Conservation (phyloP, 1,140 invertebrate genomes). For the Arctopsyche grandis region DNA sequence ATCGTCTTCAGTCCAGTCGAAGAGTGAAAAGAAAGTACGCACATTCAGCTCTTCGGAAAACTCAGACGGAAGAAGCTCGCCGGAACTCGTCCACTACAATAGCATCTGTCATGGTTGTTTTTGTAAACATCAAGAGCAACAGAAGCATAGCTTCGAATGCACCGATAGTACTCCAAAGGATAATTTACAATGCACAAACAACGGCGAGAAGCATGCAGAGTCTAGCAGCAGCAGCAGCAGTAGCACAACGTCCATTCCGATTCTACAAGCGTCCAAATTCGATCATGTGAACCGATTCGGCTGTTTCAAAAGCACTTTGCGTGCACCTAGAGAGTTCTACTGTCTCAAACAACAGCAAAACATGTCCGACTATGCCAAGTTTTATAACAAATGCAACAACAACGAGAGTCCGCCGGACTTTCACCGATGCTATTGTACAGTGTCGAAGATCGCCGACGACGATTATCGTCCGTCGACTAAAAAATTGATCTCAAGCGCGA, state of each 20-base stretch:
- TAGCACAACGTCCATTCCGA: conserved; percentile 64
- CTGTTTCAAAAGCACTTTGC: conserved; percentile 58
- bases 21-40: conserved; percentile 37
- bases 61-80: conserved; percentile 32
- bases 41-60: conserved; percentile 24
- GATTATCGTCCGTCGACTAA: conserved; percentile 58
- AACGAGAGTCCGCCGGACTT: neutral
- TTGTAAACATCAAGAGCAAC: neutral
- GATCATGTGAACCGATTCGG: conserved; percentile 63
- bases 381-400: neutral
- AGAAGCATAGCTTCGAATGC: neutral
- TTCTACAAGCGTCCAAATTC: conserved; percentile 64
- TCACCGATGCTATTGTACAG: conserved; percentile 18
- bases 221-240: conserved; percentile 28
- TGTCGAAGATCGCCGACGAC: conserved; percentile 52
- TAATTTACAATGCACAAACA: neutral
- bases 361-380: too few species aligned
- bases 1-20: conserved; percentile 21
- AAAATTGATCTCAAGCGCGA: conserved; percentile 60
- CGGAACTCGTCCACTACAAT: conserved; percentile 40
- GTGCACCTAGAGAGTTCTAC: conserved; percentile 43
- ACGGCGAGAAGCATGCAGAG: neutral
- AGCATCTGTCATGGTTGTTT: conserved; percentile 20
- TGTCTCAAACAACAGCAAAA: conserved; percentile 36
- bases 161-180: neutral